Conservation (phyloP, 2,113 vertebrate genomes). For the Anguilla japonica region DNA sequence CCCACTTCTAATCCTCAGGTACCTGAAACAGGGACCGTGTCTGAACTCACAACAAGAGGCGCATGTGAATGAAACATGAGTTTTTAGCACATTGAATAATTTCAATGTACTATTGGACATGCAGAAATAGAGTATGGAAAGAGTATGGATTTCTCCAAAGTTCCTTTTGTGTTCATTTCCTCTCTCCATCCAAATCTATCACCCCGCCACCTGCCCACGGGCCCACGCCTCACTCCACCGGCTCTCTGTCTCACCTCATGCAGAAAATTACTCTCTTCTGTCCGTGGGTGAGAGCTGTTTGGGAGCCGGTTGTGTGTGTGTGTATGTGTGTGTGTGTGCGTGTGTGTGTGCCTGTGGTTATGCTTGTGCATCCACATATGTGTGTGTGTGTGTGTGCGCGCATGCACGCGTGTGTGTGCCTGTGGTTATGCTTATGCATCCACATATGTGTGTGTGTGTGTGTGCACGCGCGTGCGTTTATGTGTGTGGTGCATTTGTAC, state of each 20-base stretch:
- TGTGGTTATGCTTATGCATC: background rate
- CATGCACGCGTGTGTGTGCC: background rate
- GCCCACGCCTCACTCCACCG: conserved; percentile 21
- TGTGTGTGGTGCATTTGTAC: background rate
- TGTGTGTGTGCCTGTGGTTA: too few species aligned
- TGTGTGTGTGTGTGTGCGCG: background rate
- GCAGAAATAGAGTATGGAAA: too few species aligned
- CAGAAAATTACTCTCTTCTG: background rate
- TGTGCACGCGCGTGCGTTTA: background rate
- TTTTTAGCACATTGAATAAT: too few species aligned
- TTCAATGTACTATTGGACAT: too few species aligned
- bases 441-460: too few species aligned
- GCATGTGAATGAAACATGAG: too few species aligned
- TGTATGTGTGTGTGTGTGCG: background rate
- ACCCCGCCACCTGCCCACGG: background rate
- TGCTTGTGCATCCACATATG: too few species aligned
- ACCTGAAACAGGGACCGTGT: conserved; percentile 47
- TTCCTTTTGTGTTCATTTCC: too few species aligned
- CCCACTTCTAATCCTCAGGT: conserved; percentile 83
- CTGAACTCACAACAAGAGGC: conserved; percentile 44
- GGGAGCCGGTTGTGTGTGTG: background rate
- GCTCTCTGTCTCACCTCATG: conserved; percentile 4
- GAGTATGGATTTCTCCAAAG: too few species aligned
- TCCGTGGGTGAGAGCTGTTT: background rate
- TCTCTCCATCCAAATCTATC: background rate